phyloP scores from a whole-genome alignment of 2,888 invertebrate genomes.

The Pachydiplax longipennis region DNA sequence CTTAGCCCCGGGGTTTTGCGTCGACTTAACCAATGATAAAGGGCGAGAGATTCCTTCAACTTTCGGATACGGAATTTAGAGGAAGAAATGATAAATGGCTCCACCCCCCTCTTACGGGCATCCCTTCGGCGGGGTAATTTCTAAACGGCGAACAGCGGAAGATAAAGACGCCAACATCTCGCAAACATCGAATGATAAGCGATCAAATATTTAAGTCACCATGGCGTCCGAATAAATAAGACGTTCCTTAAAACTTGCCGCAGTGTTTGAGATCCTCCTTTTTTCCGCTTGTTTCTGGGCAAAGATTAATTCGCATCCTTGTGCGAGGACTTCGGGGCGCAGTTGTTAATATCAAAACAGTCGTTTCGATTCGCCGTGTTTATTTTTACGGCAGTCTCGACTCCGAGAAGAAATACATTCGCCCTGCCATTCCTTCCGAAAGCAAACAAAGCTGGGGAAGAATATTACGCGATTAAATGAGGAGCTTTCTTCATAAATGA shows the following conservation, averaged over 20 bases:
- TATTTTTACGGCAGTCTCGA: no score
- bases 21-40: background rate
- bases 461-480: no score
- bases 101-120: background rate
- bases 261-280: background rate
- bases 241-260: background rate
- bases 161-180: background rate
- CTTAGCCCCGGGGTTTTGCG: background rate
- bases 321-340: no score
- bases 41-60: background rate
- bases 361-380: no score
- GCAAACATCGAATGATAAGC: background rate
- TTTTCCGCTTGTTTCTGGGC: background rate
- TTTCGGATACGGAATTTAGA: background rate
- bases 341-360: no score
- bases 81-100: background rate
- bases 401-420: no score
- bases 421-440: no score
- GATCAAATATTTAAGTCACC: background rate
- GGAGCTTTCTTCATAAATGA: no score
- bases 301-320: background rate
- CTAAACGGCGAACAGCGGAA: background rate
- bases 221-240: background rate
- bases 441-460: no score
- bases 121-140: background rate